Percentiles rank a stretch among this genome's conserved stretches.
Conservation (phyloP, 2,113 vertebrate species). For the Brachypteracias leptosomus region DNA sequence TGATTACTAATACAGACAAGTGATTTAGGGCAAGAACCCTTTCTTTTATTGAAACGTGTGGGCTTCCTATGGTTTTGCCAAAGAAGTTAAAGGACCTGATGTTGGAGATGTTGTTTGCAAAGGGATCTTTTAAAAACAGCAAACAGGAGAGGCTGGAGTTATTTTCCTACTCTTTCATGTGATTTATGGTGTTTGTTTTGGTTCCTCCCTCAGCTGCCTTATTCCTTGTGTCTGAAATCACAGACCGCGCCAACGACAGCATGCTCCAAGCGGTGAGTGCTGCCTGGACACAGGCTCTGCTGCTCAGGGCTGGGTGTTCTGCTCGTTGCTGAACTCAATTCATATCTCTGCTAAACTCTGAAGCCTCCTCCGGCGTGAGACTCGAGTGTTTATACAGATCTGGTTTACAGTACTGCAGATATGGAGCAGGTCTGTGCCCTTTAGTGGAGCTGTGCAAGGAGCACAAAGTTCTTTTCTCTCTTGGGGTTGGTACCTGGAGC, state of each 20-base stretch:
- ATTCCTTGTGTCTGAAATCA: slow-evolving; percentile 87
- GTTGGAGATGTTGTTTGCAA: neutral
- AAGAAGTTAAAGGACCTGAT: neutral
- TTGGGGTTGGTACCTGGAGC: neutral
- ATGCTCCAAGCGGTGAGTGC: slow-evolving; percentile 93
- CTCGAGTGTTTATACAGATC: neutral
- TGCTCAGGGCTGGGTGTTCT: neutral
- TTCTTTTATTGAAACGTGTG: neutral
- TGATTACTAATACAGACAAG: neutral
- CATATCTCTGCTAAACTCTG: neutral
- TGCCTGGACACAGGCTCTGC: neutral
- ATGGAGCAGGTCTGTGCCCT: neutral
- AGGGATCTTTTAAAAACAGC: neutral
- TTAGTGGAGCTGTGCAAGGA: neutral
- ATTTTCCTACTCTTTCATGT: neutral
- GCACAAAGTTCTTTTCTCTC: neutral
- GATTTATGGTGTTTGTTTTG: neutral
- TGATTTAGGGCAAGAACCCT: neutral
- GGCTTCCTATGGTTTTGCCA: neutral
- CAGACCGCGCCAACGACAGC: slow-evolving; percentile 89
- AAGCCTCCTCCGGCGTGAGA: neutral
- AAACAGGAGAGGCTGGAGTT: neutral
- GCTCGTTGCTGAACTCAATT: neutral
- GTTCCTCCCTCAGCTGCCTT: slow-evolving; percentile 82
- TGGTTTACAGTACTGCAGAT: neutral